Base-by-base conservation (phyloP, 2,113 vertebrate genomes). In the Scortum barcoo region DNA sequence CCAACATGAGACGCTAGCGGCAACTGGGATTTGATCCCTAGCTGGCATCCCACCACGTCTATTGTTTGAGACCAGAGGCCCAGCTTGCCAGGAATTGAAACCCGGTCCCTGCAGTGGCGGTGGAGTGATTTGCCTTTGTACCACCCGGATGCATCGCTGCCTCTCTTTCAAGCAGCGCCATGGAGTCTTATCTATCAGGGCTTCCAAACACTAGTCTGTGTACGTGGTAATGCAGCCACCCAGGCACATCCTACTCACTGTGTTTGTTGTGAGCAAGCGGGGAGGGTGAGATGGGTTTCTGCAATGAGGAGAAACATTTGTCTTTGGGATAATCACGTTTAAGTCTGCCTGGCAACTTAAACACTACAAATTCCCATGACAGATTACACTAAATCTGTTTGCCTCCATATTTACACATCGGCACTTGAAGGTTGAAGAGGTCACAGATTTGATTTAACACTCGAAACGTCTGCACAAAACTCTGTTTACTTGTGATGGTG, bases 301-400 rank as follows among this genome's bases (percentile, higher is more conserved):
- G 83, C 42, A 71, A 60, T 65, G 42, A 76, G 40, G 50, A 68
- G 62, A 86, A 66, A 76, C 50, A 67, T 91, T 89, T 91, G 81
- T 88, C 83, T 90, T 90, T 81, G 77, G 81, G 81, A 93, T 91
- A 86, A 91, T 82, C 44, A 60, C 72, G 65, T 89, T 85, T 80
- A 87, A 80, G 83, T 87, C 68, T 46, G 46, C 66, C 66, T 58
- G 72, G 82, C 79, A 83, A 89, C 83, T 85, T 85, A 81, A 86
- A 86, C 80, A 84, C 71, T 58, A 38, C 71, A 87, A 78, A 77
- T 63, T 87, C 76, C 79, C 78, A 74, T 74, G 65, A 81, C 53
- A 85, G 72, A 88, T 90, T 85, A 82, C 58, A 65, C 33, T 42
- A 85, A 89, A 86, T 88, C 79, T 84, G 81, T 84, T 91, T 87